Conservation (phyloP, 2,888 invertebrate genomes). For the Chrysolina haemoptera region DNA sequence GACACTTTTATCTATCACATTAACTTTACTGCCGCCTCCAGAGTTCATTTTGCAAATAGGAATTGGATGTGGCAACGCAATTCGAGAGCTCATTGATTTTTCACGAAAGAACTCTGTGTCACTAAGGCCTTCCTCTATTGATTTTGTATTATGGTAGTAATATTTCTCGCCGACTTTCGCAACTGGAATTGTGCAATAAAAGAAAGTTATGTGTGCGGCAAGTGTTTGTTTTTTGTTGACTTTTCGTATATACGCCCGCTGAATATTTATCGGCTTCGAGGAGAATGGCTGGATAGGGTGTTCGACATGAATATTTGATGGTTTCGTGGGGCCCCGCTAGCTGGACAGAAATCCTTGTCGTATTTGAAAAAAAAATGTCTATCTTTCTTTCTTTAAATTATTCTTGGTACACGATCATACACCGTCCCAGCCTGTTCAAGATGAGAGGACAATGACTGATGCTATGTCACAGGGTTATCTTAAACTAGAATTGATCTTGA, state of each 20-base stretch:
- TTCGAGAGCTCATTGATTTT: conserved; percentile 33
- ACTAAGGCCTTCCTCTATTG: conserved; percentile 34
- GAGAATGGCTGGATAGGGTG: neutral
- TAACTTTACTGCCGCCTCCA: conserved; percentile 12
- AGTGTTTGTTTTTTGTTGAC: conserved; percentile 18
- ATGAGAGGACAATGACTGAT: neutral
- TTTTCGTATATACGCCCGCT: conserved; percentile 18
- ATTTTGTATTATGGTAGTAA: conserved; percentile 31
- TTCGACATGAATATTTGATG: neutral
- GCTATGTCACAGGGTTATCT: too few species aligned
- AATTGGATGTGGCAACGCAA: conserved; percentile 30
- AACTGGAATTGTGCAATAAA: conserved; percentile 27
- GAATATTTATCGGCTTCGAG: conserved; percentile 1
- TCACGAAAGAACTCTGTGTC: conserved; percentile 24
- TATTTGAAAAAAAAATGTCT: neutral
- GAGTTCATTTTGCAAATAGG: conserved; percentile 22
- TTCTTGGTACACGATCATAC: neutral
- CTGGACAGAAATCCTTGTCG: neutral
- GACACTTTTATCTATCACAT: conserved; percentile 16
- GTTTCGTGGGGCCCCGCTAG: conserved; percentile 20
- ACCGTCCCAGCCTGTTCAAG: neutral
- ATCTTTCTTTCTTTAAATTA: neutral
- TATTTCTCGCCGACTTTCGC: conserved; percentile 29
- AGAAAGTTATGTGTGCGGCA: conserved; percentile 20
- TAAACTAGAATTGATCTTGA: too few species aligned